phyloP scores from a whole-genome alignment of 2,113 vertebrate genomes.

The Forbesichthys agassizii region DNA sequence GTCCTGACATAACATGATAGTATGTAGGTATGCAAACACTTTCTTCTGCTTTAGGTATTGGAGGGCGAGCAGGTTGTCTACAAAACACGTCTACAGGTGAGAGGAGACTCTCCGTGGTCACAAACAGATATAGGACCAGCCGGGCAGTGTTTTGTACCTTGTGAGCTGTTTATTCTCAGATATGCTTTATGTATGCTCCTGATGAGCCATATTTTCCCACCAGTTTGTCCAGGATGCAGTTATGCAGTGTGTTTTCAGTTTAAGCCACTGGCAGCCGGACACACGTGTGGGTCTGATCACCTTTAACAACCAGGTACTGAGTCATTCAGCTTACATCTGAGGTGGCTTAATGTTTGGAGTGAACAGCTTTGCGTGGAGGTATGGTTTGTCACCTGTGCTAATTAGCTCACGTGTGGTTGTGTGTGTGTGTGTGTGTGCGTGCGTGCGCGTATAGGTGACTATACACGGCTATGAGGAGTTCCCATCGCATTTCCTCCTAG shows the following conservation, averaged over 20 bases:
- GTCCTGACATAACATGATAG: no score
- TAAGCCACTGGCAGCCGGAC: conserved; percentile 52
- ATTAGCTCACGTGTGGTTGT: no score
- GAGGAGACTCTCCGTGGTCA: background rate
- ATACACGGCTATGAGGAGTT: conserved; percentile 60
- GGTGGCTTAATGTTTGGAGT: background rate
- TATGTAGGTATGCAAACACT: background rate
- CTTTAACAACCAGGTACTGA: conserved; percentile 66
- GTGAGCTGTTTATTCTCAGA: background rate
- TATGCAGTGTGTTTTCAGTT: conserved; percentile 54
- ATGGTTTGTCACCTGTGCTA: no score
- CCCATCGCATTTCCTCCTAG: conserved; percentile 31
- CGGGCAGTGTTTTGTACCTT: background rate
- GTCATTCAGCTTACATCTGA: background rate
- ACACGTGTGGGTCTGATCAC: conserved; percentile 67
- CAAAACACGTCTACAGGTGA: conserved; percentile 67
- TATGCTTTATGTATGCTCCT: background rate
- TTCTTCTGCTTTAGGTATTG: conserved; percentile 48
- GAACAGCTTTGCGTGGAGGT: no score
- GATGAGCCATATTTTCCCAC: background rate
- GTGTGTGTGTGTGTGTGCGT: background rate
- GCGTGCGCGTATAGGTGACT: conserved; percentile 54
- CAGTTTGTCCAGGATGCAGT: conserved; percentile 73
- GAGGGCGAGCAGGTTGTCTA: conserved; percentile 24
- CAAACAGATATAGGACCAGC: no score